Evolutionary conservation across 2,113 vertebrate species (phyloP).

Genomic region (Pituophis catenifer): DNA sequence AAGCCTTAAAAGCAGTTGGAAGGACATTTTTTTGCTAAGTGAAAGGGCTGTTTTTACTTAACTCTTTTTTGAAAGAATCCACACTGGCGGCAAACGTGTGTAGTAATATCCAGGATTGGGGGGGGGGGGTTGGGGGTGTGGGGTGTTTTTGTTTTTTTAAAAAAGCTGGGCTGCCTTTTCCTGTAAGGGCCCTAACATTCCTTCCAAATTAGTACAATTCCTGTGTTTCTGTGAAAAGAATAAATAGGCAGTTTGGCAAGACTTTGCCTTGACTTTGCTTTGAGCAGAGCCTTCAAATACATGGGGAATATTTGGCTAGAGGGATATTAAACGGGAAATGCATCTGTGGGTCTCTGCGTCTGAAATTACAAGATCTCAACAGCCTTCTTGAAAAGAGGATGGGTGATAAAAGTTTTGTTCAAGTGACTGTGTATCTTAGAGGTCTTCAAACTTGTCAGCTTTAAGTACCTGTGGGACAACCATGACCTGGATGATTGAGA

Average conservation of each 20-base stretch:
- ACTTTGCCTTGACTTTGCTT: constrained; percentile 11
- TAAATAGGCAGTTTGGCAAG: constrained; percentile 20
- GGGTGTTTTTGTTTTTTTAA: not conserved
- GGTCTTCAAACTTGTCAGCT: too few relatives aligned
- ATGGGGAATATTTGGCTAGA: constrained; percentile 8
- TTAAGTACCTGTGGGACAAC: not conserved
- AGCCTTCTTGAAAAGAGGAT: not conserved
- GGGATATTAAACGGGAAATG: constrained; percentile 11
- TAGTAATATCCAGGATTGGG: not conserved
- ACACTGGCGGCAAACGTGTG: not conserved
- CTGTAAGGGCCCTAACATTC: constrained; percentile 36
- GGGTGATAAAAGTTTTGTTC: not conserved
- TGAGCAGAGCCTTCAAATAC: constrained; percentile 32
- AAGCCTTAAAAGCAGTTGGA: not conserved
- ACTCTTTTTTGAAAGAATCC: not conserved
- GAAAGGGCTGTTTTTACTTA: constrained; percentile 2
- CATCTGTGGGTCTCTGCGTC: not conserved
- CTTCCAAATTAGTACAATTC: constrained; percentile 46
- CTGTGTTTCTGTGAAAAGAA: constrained; percentile 19
- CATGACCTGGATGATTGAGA: too few relatives aligned
- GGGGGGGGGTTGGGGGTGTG: not conserved
- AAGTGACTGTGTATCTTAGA: not conserved
- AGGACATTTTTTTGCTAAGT: not conserved
- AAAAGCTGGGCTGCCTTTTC: constrained; percentile 15
- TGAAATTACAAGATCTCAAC: not conserved